phyloP scores from a whole-genome alignment of 2,113 vertebrate species.

The Ranitomeya variabilis region DNA sequence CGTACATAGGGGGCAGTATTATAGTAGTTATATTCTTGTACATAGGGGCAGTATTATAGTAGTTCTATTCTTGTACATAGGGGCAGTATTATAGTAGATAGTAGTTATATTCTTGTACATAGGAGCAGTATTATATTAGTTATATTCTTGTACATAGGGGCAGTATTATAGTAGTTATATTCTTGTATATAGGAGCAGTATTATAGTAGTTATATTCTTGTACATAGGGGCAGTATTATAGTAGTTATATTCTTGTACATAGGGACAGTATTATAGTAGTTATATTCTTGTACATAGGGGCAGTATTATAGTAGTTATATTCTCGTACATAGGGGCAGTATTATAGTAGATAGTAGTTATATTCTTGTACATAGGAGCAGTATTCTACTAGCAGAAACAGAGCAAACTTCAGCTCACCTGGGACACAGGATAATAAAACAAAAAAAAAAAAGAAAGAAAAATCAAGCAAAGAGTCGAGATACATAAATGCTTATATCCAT shows the following conservation, averaged over 20 bases:
- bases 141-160: background rate
- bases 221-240: no score
- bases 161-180: background rate
- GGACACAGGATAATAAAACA: no score
- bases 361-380: background rate
- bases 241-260: no score
- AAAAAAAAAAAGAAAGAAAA: no score
- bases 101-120: background rate
- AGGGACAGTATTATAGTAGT: no score
- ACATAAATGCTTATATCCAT: no score
- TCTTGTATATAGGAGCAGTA: background rate
- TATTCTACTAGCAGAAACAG: background rate
- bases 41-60: background rate
- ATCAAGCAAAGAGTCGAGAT: no score
- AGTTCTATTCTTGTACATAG: background rate
- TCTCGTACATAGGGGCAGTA: background rate
- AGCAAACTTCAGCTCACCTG: no score
- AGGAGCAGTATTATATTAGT: background rate
- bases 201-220: background rate
- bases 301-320: background rate
- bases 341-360: background rate
- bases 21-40: background rate
- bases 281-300: no score
- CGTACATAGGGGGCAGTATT: background rate
- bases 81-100: background rate